Percentiles rank a stretch among this genome's conserved stretches.
Conservation (phyloP, 2,888 invertebrate species). For the Ormyrus pomaceus region DNA sequence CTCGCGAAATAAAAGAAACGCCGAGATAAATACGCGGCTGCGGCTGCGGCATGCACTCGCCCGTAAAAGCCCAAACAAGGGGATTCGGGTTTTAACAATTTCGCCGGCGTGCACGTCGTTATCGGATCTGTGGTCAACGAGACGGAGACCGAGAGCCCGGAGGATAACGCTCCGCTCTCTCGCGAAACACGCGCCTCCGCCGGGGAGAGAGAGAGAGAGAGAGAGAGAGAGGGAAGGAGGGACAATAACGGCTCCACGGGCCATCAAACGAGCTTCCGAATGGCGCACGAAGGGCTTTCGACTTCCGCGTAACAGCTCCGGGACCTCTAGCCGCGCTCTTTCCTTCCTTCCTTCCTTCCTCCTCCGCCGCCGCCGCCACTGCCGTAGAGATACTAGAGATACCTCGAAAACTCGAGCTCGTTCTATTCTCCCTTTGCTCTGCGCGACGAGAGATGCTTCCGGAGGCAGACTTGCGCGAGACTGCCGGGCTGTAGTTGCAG, state of each 20-base stretch:
- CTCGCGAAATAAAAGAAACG: neutral
- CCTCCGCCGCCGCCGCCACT: neutral
- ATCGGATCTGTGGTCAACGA: conserved; percentile 72
- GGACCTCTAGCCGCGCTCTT: conserved; percentile 60
- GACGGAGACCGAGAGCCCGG: neutral
- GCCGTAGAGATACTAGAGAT: conserved; percentile 29
- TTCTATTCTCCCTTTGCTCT: conserved; percentile 28
- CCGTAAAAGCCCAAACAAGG: conserved; percentile 28
- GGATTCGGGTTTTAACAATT: conserved; percentile 69
- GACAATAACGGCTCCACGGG: conserved; percentile 72
- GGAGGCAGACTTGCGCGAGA: neutral
- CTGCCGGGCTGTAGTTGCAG: neutral
- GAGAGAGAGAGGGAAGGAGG: conserved; percentile 46
- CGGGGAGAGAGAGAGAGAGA: neutral
- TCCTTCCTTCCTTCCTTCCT: conserved; percentile 61
- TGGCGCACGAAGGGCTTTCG: conserved; percentile 69
- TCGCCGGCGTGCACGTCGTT: conserved; percentile 65
- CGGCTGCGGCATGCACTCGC: neutral
- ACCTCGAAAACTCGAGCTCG: neutral
- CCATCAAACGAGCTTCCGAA: conserved; percentile 74
- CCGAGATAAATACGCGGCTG: neutral
- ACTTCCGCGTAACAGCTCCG: conserved; percentile 60
- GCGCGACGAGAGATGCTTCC: neutral
- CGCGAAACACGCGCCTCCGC: neutral
- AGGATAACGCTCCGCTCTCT: neutral